Percentiles rank a stretch among this genome's conserved stretches.
phyloP scores from a whole-genome alignment of 35 echinoderm and acorn worm genomes.

The Holothuria glaberrima region DNA sequence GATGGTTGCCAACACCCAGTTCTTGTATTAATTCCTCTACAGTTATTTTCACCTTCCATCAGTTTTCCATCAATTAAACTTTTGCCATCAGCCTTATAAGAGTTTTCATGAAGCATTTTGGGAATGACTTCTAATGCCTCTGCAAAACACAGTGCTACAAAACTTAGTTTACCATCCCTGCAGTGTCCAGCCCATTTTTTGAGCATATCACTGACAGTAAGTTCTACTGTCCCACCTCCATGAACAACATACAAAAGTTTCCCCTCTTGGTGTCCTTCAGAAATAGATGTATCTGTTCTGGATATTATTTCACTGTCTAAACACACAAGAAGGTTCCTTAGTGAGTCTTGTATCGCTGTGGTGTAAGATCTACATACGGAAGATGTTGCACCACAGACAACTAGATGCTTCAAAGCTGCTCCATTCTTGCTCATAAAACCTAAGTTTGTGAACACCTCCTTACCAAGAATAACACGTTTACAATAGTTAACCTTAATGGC shows the following conservation, averaged over 20 bases:
- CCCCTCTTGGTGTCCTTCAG: not conserved
- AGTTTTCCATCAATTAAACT: constrained; percentile 17
- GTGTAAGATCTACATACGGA: constrained; percentile 24
- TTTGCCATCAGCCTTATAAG: constrained; percentile 5
- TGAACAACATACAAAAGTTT: not conserved
- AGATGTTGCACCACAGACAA: constrained; percentile 13
- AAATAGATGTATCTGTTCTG: not conserved
- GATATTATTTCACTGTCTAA: not conserved
- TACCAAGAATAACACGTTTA: constrained; percentile 20
- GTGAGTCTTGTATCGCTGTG: not conserved
- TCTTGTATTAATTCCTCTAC: not conserved
- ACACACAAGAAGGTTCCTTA: not conserved
- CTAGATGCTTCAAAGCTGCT: constrained; percentile 11
- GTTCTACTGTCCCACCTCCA: constrained; percentile 14
- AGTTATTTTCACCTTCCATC: not conserved
- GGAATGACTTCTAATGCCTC: constrained; percentile 19
- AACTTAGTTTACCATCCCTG: not conserved
- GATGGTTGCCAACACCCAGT: constrained; percentile 23
- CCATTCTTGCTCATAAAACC: constrained; percentile 11
- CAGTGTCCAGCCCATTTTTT: not conserved
- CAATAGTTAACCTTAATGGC: not conserved
- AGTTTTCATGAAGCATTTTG: constrained; percentile 22
- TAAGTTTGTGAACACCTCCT: not conserved
- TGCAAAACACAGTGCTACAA: constrained; percentile 35
- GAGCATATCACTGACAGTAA: not conserved